Evolutionary conservation across 2,797 vertebrate species (phyloP).

Genomic region (Trichosurus vulpecula): DNA sequence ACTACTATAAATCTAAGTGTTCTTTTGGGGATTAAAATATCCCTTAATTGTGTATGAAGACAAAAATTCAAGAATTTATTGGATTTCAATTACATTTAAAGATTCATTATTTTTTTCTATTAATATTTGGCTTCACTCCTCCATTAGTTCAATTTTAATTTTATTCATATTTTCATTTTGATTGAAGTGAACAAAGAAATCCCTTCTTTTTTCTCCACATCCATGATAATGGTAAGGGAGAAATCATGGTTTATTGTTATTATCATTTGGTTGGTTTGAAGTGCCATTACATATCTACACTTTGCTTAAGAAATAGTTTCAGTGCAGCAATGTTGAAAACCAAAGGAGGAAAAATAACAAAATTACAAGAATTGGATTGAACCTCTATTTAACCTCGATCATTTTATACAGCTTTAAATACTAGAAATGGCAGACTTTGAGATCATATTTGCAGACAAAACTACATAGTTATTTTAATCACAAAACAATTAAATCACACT

Average conservation of each 20-base stretch:
- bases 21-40: conserved; percentile 57
- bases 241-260: conserved; percentile 38
- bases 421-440: conserved; percentile 32
- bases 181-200: conserved; percentile 60
- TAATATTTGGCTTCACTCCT: conserved; percentile 63
- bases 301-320: conserved; percentile 54
- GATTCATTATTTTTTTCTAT: conserved; percentile 58
- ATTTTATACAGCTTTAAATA: conserved; percentile 33
- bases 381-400: conserved; percentile 42
- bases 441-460: conserved; percentile 5
- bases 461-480: conserved; percentile 16
- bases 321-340: neutral
- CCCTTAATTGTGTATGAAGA: conserved; percentile 49
- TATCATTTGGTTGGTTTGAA: conserved; percentile 49
- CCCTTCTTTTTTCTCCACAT: conserved; percentile 52
- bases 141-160: conserved; percentile 34
- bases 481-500: neutral
- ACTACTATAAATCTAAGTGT: conserved; percentile 57
- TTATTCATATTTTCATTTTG: conserved; percentile 55
- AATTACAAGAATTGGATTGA: conserved; percentile 35
- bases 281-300: conserved; percentile 11
- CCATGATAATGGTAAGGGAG: conserved; percentile 23
- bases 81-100: conserved; percentile 56
- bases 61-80: conserved; percentile 52
- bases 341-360: conserved; percentile 41